Evolutionary conservation across 1,140 invertebrate genomes (phyloP).

Genomic region (Drosophila ogumai): DNA sequence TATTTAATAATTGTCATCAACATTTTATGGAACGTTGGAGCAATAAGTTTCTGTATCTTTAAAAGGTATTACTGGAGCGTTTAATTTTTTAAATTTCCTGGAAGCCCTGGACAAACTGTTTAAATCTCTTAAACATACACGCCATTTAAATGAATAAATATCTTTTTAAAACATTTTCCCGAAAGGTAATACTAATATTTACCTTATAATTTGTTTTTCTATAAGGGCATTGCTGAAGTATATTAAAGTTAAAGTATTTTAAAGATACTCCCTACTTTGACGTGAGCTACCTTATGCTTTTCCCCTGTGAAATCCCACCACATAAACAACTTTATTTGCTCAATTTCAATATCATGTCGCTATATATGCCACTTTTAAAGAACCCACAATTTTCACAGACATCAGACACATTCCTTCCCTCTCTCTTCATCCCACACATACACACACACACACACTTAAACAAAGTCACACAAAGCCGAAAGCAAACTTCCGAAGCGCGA

Average conservation of each 20-base stretch:
- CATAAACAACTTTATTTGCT: slow-evolving; percentile 3
- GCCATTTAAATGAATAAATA: too few relatives aligned
- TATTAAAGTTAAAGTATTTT: not conserved
- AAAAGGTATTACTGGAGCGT: too few relatives aligned
- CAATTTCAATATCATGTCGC: slow-evolving; percentile 6
- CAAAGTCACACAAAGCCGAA: not conserved
- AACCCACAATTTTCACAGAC: slow-evolving; percentile 1
- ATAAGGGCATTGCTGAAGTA: not conserved
- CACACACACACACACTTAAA: not conserved
- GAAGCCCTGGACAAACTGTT: too few relatives aligned
- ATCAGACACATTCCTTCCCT: not conserved
- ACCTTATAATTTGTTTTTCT: too few relatives aligned
- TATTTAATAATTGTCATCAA: not conserved
- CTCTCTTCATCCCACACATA: not conserved
- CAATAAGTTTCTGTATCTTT: not conserved
- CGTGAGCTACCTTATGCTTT: not conserved
- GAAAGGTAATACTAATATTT: too few relatives aligned
- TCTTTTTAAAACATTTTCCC: too few relatives aligned
- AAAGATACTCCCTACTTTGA: not conserved
- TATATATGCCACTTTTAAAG: slow-evolving; percentile 11
- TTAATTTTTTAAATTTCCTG: not conserved
- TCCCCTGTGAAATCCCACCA: not conserved
- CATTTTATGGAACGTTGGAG: not conserved
- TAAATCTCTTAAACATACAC: too few relatives aligned
- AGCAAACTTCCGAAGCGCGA: slow-evolving; percentile 17